phyloP scores from a whole-genome alignment of 2,888 invertebrate species.

The Apamea epomidion region DNA sequence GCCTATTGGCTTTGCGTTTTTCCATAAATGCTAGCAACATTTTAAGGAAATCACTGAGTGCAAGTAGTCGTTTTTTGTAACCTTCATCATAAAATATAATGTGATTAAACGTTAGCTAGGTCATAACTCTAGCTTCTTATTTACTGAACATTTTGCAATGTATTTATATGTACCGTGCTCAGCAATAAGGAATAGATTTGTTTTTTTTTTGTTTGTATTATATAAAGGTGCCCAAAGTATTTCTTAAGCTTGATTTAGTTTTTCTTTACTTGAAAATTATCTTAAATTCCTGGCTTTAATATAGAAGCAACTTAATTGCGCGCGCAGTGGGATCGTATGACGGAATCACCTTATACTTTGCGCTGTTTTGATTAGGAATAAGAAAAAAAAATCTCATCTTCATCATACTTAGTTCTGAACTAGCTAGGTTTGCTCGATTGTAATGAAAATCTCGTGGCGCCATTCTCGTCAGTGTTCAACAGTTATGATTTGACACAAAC shows the following conservation, averaged over 20 bases:
- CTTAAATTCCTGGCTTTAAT: too few species aligned
- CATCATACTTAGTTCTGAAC: background rate
- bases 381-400: background rate
- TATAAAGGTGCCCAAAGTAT: background rate
- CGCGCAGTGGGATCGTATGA: too few species aligned
- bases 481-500: background rate
- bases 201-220: background rate
- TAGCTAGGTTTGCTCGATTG: background rate
- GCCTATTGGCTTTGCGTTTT: background rate
- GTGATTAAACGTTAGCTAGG: background rate
- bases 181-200: background rate
- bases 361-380: too few species aligned
- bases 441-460: too few species aligned
- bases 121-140: background rate
- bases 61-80: background rate
- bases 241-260: background rate
- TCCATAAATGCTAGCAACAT: background rate
- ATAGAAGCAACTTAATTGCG: too few species aligned
- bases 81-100: background rate
- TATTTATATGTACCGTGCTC: background rate
- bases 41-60: background rate
- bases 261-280: background rate
- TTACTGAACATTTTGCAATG: background rate
- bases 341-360: too few species aligned
- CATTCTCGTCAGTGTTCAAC: background rate